Evolutionary conservation across 1,140 invertebrate species (phyloP).

Genomic region (Caerostris darwini): DNA sequence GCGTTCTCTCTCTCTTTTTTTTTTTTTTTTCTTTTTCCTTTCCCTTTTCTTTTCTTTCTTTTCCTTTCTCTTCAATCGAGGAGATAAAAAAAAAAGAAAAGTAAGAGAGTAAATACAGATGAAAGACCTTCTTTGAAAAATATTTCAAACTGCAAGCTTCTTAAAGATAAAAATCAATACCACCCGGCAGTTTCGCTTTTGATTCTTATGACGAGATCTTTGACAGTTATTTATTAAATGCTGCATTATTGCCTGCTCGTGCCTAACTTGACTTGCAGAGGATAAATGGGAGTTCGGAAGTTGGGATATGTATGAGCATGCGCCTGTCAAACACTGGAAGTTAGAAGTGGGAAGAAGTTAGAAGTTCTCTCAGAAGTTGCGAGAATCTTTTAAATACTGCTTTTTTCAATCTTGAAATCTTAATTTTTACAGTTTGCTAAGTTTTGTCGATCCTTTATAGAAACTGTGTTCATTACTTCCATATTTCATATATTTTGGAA

Average conservation of each 20-base stretch:
- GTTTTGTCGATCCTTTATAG: no score
- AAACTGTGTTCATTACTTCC: no score
- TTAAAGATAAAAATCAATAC: slow-evolving; percentile 37
- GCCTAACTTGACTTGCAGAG: not conserved
- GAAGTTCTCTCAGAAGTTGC: no score
- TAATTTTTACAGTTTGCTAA: no score
- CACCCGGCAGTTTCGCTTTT: not conserved
- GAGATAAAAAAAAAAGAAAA: not conserved
- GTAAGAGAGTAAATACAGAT: not conserved
- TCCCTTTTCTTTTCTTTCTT: no score
- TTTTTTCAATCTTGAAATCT: no score
- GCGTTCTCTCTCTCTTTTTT: not conserved
- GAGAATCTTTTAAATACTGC: no score
- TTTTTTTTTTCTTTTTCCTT: not conserved
- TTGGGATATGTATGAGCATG: not conserved
- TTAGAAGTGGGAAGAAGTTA: no score
- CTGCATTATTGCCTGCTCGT: not conserved
- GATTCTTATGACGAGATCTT: not conserved
- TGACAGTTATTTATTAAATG: slow-evolving; percentile 2
- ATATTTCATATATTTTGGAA: no score
- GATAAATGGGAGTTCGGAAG: not conserved
- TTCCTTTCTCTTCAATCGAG: not conserved
- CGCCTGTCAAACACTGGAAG: not conserved
- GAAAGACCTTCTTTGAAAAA: not conserved
- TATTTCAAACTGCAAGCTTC: not conserved